phyloP scores from a whole-genome alignment of 1,140 invertebrate species.

The Heliconius hewitsoni region DNA sequence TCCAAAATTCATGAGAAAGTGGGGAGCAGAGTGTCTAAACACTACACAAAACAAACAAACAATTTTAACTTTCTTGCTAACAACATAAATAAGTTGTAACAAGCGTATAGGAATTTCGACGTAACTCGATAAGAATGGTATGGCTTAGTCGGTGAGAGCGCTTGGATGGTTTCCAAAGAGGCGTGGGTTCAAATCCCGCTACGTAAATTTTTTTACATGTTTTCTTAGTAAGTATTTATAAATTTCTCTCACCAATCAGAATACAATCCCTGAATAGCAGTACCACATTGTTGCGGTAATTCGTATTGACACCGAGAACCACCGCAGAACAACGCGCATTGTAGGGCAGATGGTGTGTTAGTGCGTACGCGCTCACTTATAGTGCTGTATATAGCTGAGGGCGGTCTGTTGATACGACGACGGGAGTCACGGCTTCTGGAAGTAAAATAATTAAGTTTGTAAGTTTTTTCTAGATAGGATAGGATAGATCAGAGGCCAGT shows the following conservation, averaged over 20 bases:
- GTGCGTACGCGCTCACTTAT: conserved; percentile 67
- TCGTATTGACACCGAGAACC: conserved; percentile 92
- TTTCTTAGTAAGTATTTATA: not conserved
- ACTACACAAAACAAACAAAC: too few relatives aligned
- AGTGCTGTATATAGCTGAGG: conserved; percentile 65
- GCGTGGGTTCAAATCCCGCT: too few relatives aligned
- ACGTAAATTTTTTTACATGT: too few relatives aligned
- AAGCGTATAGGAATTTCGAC: too few relatives aligned
- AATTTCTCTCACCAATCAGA: conserved; percentile 88
- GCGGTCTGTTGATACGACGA: conserved; percentile 62
- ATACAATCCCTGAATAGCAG: conserved; percentile 89
- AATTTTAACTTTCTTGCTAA: too few relatives aligned
- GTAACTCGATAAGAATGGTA: too few relatives aligned
- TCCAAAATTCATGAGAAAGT: too few relatives aligned
- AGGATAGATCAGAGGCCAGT: too few relatives aligned
- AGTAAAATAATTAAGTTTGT: conserved; percentile 10
- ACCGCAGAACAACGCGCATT: conserved; percentile 91
- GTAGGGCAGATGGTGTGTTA: conserved; percentile 84
- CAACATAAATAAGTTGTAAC: too few relatives aligned
- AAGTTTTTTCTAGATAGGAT: not conserved
- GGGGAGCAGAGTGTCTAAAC: too few relatives aligned
- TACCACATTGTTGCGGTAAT: conserved; percentile 84
- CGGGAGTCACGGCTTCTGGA: conserved; percentile 60
- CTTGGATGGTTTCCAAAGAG: too few relatives aligned
- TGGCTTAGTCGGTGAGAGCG: too few relatives aligned